These are phyloP conservation scores for Ascidia mentula DNA, from an alignment of 23 tunicate genomes.

Conservation along the genomic window DNA sequence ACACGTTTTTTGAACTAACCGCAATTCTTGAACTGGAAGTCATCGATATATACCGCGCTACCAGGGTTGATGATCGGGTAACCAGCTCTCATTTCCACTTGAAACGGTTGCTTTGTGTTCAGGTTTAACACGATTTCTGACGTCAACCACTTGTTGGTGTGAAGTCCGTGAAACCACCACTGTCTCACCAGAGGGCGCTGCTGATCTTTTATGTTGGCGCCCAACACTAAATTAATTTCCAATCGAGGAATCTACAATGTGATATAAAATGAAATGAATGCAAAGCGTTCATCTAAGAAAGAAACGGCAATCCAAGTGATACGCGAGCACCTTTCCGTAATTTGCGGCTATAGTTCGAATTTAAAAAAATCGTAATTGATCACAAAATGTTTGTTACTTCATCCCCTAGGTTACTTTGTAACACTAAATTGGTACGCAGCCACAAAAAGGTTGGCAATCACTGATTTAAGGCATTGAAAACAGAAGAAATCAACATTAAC, in stretches of 20 bases:
- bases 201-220: background rate
- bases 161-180: constrained; percentile 58
- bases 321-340: too few relatives aligned
- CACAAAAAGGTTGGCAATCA: too few relatives aligned
- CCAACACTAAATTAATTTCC: constrained; percentile 42
- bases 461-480: too few relatives aligned
- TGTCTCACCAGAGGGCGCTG: constrained; percentile 22
- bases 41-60: background rate
- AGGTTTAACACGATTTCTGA: constrained; percentile 23
- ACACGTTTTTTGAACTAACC: too few relatives aligned
- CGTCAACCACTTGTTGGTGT: constrained; percentile 30
- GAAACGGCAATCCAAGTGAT: too few relatives aligned
- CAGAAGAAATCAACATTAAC: background rate
- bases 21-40: constrained; percentile 3
- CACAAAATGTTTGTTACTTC: too few relatives aligned
- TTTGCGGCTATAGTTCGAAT: too few relatives aligned
- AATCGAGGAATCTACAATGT: constrained; percentile 33
- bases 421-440: too few relatives aligned
- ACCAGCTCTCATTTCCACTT: constrained; percentile 26
- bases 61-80: background rate
- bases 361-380: too few relatives aligned
- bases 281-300: background rate
- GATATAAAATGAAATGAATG: background rate
- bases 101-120: constrained; percentile 20
- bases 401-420: too few relatives aligned